Conservation (phyloP, 2,888 invertebrate species). For the Epistrophe eligans region DNA sequence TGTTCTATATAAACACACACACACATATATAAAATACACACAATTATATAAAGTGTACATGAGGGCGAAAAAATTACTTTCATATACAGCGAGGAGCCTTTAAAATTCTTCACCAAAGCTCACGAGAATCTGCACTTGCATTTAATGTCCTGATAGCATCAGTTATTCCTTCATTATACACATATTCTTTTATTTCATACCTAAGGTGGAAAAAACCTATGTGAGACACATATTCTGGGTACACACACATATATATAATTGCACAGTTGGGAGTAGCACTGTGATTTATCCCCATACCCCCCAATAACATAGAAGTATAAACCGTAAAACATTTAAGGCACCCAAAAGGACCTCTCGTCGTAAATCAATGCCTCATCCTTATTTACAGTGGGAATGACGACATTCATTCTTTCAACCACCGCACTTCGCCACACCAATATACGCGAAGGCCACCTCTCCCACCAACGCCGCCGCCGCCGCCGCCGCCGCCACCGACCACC, state of each 20-base stretch:
- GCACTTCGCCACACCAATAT: not conserved
- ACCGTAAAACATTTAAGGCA: conserved; percentile 62
- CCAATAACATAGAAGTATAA: conserved; percentile 39
- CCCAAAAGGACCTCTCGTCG: conserved; percentile 61
- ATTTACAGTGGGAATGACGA: conserved; percentile 34
- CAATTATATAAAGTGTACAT: not conserved
- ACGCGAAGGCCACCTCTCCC: no score
- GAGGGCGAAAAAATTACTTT: conserved; percentile 34
- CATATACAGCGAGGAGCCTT: not conserved
- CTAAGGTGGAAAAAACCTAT: conserved; percentile 16
- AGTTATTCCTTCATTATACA: conserved; percentile 44
- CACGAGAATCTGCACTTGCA: conserved; percentile 59
- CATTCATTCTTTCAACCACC: conserved; percentile 39
- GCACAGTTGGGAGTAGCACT: conserved; percentile 69
- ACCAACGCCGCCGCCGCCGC: no score
- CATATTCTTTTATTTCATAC: conserved; percentile 10
- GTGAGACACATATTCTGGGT: conserved; percentile 24
- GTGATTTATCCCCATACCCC: conserved; percentile 54
- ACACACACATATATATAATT: conserved; percentile 35
- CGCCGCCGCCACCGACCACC: not conserved
- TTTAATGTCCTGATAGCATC: conserved; percentile 57
- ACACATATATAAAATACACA: no score
- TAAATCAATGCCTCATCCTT: conserved; percentile 62
- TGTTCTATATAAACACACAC: conserved; percentile 19
- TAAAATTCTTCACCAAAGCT: conserved; percentile 20